Evolutionary conservation across 2,888 invertebrate genomes (phyloP), one percentile per base, ranked within the genome.

Genomic region (Ganaspis brasiliensis): DNA sequence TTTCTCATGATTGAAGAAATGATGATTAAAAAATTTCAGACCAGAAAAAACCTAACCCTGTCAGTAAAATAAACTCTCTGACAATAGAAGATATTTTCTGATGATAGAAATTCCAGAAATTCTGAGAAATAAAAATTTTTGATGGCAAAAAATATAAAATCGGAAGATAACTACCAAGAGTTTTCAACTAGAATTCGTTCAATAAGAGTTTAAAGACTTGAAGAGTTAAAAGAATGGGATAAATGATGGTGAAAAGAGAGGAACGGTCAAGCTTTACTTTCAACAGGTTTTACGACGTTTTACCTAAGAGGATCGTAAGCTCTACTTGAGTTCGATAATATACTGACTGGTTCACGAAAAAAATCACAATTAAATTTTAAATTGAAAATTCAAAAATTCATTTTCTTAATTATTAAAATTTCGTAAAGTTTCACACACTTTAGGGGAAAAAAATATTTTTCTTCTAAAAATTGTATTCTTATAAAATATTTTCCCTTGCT

Each of bases 221-320:
- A 61, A 21, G 31, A 19, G 35, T 37, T 19, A 37, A 61, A 35
- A 35, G 35, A 35, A 37, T n/a, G n/a, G n/a, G n/a, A 56, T 56
- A 56, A 35, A 61, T 61, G 10, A 61, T 1, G 40, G 45, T 16
- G 14, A 71, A 70, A 40, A 49, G 14, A 49, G 45, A 52, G 10
- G n/a, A 52, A 71, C 14, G 24, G 71, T 26, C 16, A 71, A 16
- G 71, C 35, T 61, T 61, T 61, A 61, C 35, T 59, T 49, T 31
- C 31, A 40, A 70, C 14, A 45, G 24, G 26, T 52, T 71, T 71
- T 71, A 71, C 71, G 45, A 71, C 71, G 26, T 49, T 71, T 71
- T 19, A 71, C 71, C 16, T 71, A 71, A 71, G 31, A 71, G 71
- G 26, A 71, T 71, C 52, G 71, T 71, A 71, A 71, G 24, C 26